Evolutionary conservation across 2,113 vertebrate species (phyloP).

Genomic region (Heteronetta atricapilla): DNA sequence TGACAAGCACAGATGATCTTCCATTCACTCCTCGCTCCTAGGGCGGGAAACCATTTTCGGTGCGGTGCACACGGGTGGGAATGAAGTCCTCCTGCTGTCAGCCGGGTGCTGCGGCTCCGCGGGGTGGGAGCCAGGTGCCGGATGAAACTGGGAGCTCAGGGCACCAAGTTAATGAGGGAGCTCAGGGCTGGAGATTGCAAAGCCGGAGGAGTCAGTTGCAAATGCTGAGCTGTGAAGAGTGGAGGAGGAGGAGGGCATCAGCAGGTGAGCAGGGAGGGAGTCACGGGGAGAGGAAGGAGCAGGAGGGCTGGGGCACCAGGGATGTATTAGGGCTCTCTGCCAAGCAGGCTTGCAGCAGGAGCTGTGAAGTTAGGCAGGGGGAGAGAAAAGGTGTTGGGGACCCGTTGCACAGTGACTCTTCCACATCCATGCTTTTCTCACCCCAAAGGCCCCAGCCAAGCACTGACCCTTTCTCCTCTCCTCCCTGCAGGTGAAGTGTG

Average conservation of each 20-base stretch:
- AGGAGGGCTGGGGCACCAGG: not conserved
- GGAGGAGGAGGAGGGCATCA: not conserved
- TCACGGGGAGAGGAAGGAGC: not conserved
- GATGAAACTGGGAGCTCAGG: not conserved
- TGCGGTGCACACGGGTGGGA: not conserved
- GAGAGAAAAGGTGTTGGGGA: not conserved
- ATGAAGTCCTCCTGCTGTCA: conserved; percentile 28
- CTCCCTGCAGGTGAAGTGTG: conserved; percentile 88
- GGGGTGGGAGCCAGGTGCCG: not conserved
- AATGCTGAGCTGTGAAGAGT: not conserved
- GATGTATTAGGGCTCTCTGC: not conserved
- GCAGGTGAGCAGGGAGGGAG: not conserved
- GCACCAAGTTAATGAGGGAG: conserved; percentile 1
- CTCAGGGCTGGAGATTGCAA: not conserved
- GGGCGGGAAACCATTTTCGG: not conserved
- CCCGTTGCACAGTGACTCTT: not conserved
- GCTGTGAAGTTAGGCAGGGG: not conserved
- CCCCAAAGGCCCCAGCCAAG: not conserved
- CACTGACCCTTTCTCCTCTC: not conserved
- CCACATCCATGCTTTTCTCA: not conserved
- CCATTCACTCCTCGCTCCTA: conserved; percentile 46
- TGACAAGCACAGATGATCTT: conserved; percentile 57
- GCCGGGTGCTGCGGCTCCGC: not conserved
- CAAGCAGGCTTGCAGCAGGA: not conserved
- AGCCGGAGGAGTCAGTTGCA: not conserved